Base-by-base conservation (phyloP, 2,797 vertebrate species). In the Chrosomus eos region DNA sequence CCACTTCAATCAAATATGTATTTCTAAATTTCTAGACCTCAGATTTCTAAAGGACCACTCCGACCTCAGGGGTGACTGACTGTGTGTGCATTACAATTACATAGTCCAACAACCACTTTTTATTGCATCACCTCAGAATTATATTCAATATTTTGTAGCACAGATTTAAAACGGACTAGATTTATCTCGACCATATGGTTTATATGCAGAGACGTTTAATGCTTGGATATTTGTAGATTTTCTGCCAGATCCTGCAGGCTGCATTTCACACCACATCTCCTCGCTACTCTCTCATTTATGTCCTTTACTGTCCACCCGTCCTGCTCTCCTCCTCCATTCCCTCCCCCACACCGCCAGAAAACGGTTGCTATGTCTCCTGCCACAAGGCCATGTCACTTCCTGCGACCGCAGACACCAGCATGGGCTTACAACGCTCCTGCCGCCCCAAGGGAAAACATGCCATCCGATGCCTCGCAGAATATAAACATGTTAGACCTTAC, bases 381-480 rank as follows among this genome's bases (percentile, higher is more conserved):
- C 55, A 76, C 88, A 89, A 83, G 72, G 73, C 81, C 74, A 71
- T 71, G 68, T 75, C 81, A 85, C 82, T 85, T 81, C 33, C 75
- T 85, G 68, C 48, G 31, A 84, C 28, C 36, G 7, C 58, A 79
- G 53, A 83, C 74, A 38, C 86, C 53, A 48, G 53, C 81, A 66
- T 85, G 82, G 36, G 75, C 79, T 43, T 82, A 67, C 80, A 71
- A 67, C 43, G 51, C 70, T 74, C 53, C 71, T 36, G 70, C 45
- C 5, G 4, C 48, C 45, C 26, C 82, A 48, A 85, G 81, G 11
- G 66, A 82, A 76, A 68, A 33, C 72, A n/a, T 9, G 31, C 33
- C 23, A 21, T n/a, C 81, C 16, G 23, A 75, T 48, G 38, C 70
- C 23, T 76, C 19, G 19, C 7, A 53, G 28, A 72, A 43, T 51